Conservation (phyloP, 2,888 invertebrate species). For the Polydrusus cervinus region DNA sequence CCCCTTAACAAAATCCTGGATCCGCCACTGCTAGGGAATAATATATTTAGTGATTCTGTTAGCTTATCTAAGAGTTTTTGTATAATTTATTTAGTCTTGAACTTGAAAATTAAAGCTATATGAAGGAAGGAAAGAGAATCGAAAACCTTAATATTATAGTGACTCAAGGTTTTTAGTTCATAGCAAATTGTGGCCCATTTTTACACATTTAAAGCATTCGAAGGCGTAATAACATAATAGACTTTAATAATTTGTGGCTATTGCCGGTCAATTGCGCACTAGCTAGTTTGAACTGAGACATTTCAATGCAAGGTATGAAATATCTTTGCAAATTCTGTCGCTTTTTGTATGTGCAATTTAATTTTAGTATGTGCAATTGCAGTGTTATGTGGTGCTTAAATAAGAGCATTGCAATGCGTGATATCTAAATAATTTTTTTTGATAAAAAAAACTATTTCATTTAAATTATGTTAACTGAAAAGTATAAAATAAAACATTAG, state of each 20-base stretch:
- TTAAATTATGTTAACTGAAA: too few relatives aligned
- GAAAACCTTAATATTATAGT: conserved; percentile 51
- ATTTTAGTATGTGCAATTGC: not conserved
- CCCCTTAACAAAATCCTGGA: too few relatives aligned
- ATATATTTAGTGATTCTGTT: too few relatives aligned
- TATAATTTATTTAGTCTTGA: not conserved
- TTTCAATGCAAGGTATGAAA: conserved; percentile 66
- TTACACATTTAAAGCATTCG: conserved; percentile 70
- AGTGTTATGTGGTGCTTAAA: too few relatives aligned
- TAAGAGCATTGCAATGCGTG: too few relatives aligned
- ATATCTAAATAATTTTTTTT: too few relatives aligned
- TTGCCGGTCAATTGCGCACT: conserved; percentile 71
- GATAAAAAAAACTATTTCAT: too few relatives aligned
- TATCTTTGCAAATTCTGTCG: conserved; percentile 47
- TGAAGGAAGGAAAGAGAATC: conserved; percentile 43
- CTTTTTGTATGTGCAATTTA: not conserved
- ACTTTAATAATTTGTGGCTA: conserved; percentile 70
- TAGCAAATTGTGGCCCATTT: conserved; percentile 70
- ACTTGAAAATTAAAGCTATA: conserved; percentile 11
- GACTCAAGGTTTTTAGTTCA: conserved; percentile 67
- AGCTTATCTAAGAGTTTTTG: too few relatives aligned
- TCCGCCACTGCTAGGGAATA: too few relatives aligned
- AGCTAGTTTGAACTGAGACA: conserved; percentile 70
- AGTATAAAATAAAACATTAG: too few relatives aligned
- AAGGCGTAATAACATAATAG: conserved; percentile 72